These are phyloP conservation scores for Eueremaeus valkanovi DNA, from an alignment of 2,888 invertebrate species.

Conservation along the genomic window DNA sequence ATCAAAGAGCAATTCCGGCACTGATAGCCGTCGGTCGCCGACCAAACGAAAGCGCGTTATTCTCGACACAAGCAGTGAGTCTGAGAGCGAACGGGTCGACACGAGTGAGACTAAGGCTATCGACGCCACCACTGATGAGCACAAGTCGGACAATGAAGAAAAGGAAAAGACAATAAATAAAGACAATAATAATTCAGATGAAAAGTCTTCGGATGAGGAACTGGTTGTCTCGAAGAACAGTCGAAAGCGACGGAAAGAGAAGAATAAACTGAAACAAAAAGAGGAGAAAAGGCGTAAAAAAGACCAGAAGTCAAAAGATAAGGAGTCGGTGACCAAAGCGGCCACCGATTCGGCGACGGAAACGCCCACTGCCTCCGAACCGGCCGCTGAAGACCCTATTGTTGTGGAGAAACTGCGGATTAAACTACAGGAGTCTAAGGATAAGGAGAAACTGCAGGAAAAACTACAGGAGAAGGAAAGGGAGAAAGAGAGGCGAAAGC, in stretches of 20 bases:
- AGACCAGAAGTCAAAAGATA: neutral
- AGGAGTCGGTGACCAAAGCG: neutral
- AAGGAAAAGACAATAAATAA: neutral
- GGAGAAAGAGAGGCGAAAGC: slow-evolving; percentile 42
- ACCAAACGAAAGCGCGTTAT: neutral
- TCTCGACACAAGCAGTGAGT: neutral
- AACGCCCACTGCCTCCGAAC: neutral
- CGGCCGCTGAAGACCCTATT: neutral
- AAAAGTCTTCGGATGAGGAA: neutral
- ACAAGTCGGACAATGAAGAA: neutral
- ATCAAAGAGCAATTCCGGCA: neutral
- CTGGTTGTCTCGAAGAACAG: neutral
- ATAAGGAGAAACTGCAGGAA: slow-evolving; percentile 38
- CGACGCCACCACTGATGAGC: neutral
- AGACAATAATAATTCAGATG: neutral
- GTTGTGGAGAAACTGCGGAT: slow-evolving; percentile 28
- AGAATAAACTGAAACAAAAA: neutral
- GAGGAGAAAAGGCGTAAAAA: neutral
- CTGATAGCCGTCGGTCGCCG: too few species aligned
- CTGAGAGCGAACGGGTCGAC: neutral
- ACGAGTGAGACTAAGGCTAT: neutral
- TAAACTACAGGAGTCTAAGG: slow-evolving; percentile 31
- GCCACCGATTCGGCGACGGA: neutral
- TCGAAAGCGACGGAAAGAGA: slow-evolving; percentile 16
- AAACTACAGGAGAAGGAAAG: slow-evolving; percentile 45